These are phyloP conservation scores for Biston betularia DNA, from an alignment of 2,888 invertebrate genomes.

Conservation along the genomic window DNA sequence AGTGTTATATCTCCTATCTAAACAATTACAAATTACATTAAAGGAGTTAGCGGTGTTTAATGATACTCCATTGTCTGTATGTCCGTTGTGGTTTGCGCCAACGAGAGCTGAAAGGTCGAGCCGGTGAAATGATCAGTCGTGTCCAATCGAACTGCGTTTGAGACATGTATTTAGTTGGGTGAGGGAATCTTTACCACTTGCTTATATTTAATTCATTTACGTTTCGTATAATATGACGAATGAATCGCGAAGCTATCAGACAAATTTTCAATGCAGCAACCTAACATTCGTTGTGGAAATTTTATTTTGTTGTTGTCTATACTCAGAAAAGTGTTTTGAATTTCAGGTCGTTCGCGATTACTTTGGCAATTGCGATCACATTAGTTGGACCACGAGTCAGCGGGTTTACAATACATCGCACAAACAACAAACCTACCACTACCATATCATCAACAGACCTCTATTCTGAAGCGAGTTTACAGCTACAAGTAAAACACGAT, in stretches of 20 bases:
- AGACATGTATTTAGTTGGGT: slow-evolving; percentile 13
- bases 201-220: background rate
- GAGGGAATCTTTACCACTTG: background rate
- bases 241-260: too few species aligned
- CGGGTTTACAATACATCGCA: slow-evolving; percentile 60
- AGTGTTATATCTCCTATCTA: slow-evolving; percentile 34
- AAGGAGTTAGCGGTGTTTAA: slow-evolving; percentile 33
- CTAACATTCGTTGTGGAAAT: background rate
- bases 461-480: slow-evolving; percentile 55
- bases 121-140: background rate
- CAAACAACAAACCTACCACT: slow-evolving; percentile 17
- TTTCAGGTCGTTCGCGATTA: slow-evolving; percentile 73
- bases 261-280: too few species aligned
- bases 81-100: slow-evolving; percentile 21
- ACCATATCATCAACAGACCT: slow-evolving; percentile 49
- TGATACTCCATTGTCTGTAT: slow-evolving; percentile 44
- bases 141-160: background rate
- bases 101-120: background rate
- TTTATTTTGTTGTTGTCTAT: background rate
- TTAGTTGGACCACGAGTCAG: slow-evolving; percentile 57
- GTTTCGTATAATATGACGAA: background rate
- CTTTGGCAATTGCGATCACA: slow-evolving; percentile 60
- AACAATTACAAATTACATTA: slow-evolving; percentile 32
- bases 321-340: slow-evolving; percentile 27
- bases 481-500: slow-evolving; percentile 57